Conservation (phyloP, 2,888 invertebrate genomes). For the Vesta saturnalis region DNA sequence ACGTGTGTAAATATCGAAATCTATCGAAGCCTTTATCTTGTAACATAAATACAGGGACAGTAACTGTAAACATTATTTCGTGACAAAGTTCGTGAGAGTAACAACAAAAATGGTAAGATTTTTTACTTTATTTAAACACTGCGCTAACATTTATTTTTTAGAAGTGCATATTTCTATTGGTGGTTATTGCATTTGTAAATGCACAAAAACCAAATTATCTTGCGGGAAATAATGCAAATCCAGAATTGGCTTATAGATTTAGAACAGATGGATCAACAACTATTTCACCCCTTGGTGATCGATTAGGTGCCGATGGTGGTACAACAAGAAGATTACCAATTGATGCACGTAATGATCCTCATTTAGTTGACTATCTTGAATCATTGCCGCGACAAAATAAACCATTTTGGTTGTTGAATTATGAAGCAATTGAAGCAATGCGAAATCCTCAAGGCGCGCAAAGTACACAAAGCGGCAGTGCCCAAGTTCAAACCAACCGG, state of each 20-base stretch:
- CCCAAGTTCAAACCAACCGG: background rate
- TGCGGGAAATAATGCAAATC: constrained; percentile 67
- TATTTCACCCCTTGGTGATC: constrained; percentile 56
- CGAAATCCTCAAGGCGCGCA: constrained; percentile 55
- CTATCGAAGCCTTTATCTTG: too few relatives aligned
- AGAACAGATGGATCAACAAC: constrained; percentile 42
- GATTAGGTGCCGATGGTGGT: constrained; percentile 59
- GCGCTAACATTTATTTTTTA: background rate
- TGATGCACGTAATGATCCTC: constrained; percentile 73
- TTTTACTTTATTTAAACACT: background rate
- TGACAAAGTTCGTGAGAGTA: background rate
- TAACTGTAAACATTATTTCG: background rate
- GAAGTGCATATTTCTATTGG: background rate
- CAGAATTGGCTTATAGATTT: constrained; percentile 64
- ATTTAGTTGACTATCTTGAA: constrained; percentile 70
- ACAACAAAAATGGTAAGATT: background rate
- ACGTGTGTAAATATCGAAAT: background rate
- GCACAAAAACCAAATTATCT: background rate
- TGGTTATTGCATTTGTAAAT: background rate
- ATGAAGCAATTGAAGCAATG: constrained; percentile 71
- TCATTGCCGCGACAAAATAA: constrained; percentile 72
- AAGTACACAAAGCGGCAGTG: background rate
- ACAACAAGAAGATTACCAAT: constrained; percentile 63
- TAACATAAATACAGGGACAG: background rate
- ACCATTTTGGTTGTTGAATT: constrained; percentile 80